phyloP scores from a whole-genome alignment of 2,797 vertebrate species.

The Tamandua tetradactyla region DNA sequence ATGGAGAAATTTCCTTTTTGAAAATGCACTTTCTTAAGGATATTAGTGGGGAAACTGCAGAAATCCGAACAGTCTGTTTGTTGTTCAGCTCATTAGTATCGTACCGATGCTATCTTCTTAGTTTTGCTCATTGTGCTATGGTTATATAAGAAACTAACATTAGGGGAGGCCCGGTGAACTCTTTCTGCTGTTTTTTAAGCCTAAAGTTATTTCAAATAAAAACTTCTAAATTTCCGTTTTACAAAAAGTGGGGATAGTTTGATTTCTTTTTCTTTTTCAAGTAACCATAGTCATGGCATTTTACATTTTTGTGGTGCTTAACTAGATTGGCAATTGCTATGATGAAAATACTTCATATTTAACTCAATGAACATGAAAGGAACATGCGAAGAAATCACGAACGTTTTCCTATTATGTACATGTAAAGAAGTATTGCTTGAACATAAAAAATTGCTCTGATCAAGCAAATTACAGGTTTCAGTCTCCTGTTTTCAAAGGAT shows the following conservation, averaged over 20 bases:
- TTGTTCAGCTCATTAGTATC: neutral
- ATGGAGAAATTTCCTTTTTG: neutral
- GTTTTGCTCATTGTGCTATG: neutral
- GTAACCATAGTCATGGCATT: neutral
- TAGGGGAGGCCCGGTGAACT: neutral
- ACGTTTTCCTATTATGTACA: slow-evolving; percentile 1
- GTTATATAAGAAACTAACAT: neutral
- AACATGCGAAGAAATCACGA: slow-evolving; percentile 42
- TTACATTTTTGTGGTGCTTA: slow-evolving; percentile 44
- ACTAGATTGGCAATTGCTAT: slow-evolving; percentile 57
- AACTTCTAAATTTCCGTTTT: neutral
- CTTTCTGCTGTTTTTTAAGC: neutral
- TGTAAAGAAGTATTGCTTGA: slow-evolving; percentile 20
- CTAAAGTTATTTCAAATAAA: slow-evolving; percentile 27
- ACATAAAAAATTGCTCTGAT: slow-evolving; percentile 37
- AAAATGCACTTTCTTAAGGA: neutral
- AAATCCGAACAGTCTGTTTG: neutral
- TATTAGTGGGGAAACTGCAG: neutral
- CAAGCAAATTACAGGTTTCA: slow-evolving; percentile 54
- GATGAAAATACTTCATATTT: slow-evolving; percentile 52
- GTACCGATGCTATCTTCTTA: neutral
- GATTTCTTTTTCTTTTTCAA: neutral
- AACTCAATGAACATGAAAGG: slow-evolving; percentile 16
- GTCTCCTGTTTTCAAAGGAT: slow-evolving; percentile 10
- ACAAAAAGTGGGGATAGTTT: neutral